These are phyloP conservation scores for Nesidiocoris tenuis DNA, from an alignment of 2,888 invertebrate species.

Conservation along the genomic window DNA sequence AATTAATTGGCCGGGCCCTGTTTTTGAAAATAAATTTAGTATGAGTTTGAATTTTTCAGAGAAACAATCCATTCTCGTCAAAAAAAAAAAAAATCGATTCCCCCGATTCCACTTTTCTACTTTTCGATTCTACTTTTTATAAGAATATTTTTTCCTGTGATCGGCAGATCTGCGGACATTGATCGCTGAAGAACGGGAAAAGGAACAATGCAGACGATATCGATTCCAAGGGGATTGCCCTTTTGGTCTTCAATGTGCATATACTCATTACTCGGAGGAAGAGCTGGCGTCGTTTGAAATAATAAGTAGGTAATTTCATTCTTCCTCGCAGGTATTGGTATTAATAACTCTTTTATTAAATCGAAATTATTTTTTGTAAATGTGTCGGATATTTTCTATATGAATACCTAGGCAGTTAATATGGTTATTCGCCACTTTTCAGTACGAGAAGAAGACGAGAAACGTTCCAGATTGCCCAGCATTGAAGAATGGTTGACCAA, in stretches of 20 bases:
- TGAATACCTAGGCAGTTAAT: neutral
- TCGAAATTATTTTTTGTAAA: neutral
- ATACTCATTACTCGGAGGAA: conserved; percentile 66
- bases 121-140: too few species aligned
- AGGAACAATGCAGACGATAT: conserved; percentile 65
- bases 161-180: conserved; percentile 66
- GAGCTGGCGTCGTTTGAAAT: conserved; percentile 61
- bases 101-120: neutral
- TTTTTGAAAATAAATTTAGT: too few species aligned
- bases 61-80: too few species aligned
- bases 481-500: conserved; percentile 11
- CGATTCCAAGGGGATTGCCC: conserved; percentile 62
- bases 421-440: neutral
- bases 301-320: too few species aligned
- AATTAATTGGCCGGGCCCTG: too few species aligned
- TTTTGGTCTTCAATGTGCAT: conserved; percentile 67
- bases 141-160: too few species aligned
- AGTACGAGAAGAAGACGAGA: neutral
- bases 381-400: neutral
- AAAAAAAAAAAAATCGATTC: too few species aligned
- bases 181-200: conserved; percentile 63
- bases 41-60: too few species aligned
- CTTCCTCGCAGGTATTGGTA: too few species aligned
- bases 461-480: neutral
- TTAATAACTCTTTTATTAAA: too few species aligned